phyloP scores from a whole-genome alignment of 2,888 invertebrate species.

The Parthenolecanium corni region DNA sequence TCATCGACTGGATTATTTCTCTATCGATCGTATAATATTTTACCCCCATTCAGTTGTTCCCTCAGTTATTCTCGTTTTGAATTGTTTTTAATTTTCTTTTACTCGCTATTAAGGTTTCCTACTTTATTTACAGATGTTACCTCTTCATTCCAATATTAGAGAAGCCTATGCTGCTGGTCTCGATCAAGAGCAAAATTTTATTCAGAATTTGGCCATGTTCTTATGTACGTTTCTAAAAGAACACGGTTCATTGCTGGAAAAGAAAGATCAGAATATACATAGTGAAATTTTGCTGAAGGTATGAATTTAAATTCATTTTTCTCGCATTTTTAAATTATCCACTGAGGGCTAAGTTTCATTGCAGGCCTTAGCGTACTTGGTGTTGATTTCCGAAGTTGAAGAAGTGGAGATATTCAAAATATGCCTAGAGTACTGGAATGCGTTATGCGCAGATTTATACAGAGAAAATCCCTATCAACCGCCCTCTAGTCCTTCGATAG shows the following conservation, averaged over 20 bases:
- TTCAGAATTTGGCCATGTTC: conserved; percentile 95
- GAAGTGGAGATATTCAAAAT: conserved; percentile 99
- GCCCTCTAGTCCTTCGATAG: conserved; percentile 20
- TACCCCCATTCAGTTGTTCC: too few relatives aligned
- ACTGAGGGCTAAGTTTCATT: too few relatives aligned
- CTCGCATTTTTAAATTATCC: not conserved
- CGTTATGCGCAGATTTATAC: conserved; percentile 82
- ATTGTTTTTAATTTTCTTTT: too few relatives aligned
- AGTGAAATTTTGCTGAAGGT: conserved; percentile 62
- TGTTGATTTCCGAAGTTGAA: conserved; percentile 92
- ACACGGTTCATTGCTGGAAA: conserved; percentile 80
- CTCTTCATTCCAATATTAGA: conserved; percentile 79
- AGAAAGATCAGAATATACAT: conserved; percentile 62
- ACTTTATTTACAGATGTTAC: conserved; percentile 57
- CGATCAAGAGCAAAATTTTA: conserved; percentile 97
- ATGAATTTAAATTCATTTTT: conserved; percentile 17
- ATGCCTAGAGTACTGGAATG: conserved; percentile 97
- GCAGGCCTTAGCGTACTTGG: conserved; percentile 66
- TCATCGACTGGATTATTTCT: too few relatives aligned
- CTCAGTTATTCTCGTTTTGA: too few relatives aligned
- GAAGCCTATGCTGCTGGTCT: conserved; percentile 86
- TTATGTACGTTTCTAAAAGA: conserved; percentile 93
- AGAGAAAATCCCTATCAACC: conserved; percentile 52
- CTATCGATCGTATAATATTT: too few relatives aligned
- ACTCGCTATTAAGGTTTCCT: too few relatives aligned